phyloP scores from a whole-genome alignment of 2,888 invertebrate species.

The Unio pictorum region DNA sequence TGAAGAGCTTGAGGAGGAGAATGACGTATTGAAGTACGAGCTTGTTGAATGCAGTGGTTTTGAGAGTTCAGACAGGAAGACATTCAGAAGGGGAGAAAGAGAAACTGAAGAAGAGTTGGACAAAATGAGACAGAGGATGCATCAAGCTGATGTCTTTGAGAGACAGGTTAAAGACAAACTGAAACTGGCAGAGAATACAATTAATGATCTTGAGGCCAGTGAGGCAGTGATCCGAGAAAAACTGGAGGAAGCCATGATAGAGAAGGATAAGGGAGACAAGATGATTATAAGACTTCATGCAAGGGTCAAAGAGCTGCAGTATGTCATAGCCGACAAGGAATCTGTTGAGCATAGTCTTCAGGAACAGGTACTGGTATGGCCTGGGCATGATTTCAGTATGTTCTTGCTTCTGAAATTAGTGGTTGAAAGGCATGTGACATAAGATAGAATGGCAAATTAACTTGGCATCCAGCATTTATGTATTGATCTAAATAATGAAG shows the following conservation, averaged over 20 bases:
- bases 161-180: slow-evolving; percentile 53
- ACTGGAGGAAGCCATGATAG: slow-evolving; percentile 51
- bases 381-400: slow-evolving; percentile 6
- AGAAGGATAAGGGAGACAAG: slow-evolving; percentile 44
- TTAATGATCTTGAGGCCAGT: slow-evolving; percentile 55
- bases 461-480: not conserved
- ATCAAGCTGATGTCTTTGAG: slow-evolving; percentile 49
- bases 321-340: slow-evolving; percentile 56
- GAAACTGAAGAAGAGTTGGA: slow-evolving; percentile 51
- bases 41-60: slow-evolving; percentile 27
- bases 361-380: slow-evolving; percentile 52
- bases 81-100: slow-evolving; percentile 27
- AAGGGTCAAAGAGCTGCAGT: slow-evolving; percentile 57
- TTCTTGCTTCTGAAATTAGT: slow-evolving; percentile 1
- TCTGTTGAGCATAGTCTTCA: slow-evolving; percentile 46
- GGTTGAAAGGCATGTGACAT: slow-evolving; percentile 7
- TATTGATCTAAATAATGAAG: too few relatives aligned
- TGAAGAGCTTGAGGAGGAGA: slow-evolving; percentile 43
- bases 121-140: slow-evolving; percentile 41
- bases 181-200: slow-evolving; percentile 57
- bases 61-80: slow-evolving; percentile 1
- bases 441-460: not conserved
- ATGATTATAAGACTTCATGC: slow-evolving; percentile 48
- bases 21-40: slow-evolving; percentile 41
- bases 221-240: slow-evolving; percentile 51